These are phyloP conservation scores for Pinctada fucata DNA, from an alignment of 2,888 invertebrate species.

Conservation along the genomic window DNA sequence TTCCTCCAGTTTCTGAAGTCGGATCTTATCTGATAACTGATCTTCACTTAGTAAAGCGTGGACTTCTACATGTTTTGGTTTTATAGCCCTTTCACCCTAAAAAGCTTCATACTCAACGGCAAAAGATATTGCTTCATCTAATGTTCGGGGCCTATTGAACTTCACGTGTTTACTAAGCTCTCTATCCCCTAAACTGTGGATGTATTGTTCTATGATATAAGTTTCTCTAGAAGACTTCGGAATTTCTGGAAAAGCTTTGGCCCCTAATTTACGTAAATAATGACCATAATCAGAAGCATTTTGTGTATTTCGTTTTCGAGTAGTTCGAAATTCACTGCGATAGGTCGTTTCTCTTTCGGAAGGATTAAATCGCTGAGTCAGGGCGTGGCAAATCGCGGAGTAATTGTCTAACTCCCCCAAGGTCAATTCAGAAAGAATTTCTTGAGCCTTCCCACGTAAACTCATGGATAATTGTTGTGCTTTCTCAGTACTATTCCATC, in stretches of 20 bases:
- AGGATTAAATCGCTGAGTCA: not conserved
- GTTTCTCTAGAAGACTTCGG: not conserved
- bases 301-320: not conserved
- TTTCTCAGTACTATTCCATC: conserved; percentile 12
- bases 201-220: too few species aligned
- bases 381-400: not conserved
- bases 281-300: not conserved
- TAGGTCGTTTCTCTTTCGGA: not conserved
- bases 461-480: conserved; percentile 11
- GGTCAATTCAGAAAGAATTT: conserved; percentile 15
- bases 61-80: not conserved
- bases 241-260: conserved; percentile 1
- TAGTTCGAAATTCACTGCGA: not conserved
- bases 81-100: too few species aligned
- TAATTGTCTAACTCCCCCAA: not conserved
- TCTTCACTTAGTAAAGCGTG: not conserved
- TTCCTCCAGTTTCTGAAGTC: not conserved
- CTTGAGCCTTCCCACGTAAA: not conserved
- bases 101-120: too few species aligned
- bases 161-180: too few species aligned
- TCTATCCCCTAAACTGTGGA: too few species aligned
- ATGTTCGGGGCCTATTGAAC: too few species aligned
- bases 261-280: conserved; percentile 6
- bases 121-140: too few species aligned
- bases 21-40: not conserved